phyloP scores from a whole-genome alignment of 2,888 invertebrate genomes.

The Drosophila pseudotakahashii region DNA sequence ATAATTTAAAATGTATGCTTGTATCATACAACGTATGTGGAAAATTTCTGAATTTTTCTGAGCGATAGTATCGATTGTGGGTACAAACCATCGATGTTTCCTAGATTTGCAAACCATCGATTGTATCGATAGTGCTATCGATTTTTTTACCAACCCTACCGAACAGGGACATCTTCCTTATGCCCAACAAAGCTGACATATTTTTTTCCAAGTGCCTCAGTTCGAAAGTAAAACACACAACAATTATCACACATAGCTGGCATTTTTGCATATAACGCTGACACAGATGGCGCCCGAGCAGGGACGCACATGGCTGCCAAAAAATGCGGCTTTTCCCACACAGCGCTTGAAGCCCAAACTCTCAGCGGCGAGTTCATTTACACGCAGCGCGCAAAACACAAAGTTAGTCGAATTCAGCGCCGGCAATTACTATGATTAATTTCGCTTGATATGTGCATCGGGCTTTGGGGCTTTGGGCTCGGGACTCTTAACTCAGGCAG shows the following conservation, averaged over 20 bases:
- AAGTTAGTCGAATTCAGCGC: constrained; percentile 27
- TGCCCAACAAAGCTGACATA: neutral
- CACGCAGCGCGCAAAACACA: constrained; percentile 63
- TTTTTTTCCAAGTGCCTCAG: constrained; percentile 10
- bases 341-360: constrained; percentile 31
- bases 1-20: too few relatives aligned
- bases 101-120: too few relatives aligned
- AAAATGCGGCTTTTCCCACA: constrained; percentile 73
- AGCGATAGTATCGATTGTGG: too few relatives aligned
- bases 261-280: constrained; percentile 70
- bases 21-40: too few relatives aligned
- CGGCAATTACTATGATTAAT: constrained; percentile 75
- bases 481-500: constrained; percentile 24
- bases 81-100: too few relatives aligned
- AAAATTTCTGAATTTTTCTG: too few relatives aligned
- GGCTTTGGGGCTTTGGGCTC: constrained; percentile 24
- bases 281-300: constrained; percentile 68
- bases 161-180: too few relatives aligned
- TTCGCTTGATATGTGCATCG: constrained; percentile 66
- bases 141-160: too few relatives aligned
- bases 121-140: too few relatives aligned
- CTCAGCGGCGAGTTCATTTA: constrained; percentile 68
- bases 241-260: constrained; percentile 59
- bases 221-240: constrained; percentile 41
- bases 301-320: constrained; percentile 58